phyloP scores from a whole-genome alignment of 2,113 vertebrate species.

The Siniperca chuatsi region DNA sequence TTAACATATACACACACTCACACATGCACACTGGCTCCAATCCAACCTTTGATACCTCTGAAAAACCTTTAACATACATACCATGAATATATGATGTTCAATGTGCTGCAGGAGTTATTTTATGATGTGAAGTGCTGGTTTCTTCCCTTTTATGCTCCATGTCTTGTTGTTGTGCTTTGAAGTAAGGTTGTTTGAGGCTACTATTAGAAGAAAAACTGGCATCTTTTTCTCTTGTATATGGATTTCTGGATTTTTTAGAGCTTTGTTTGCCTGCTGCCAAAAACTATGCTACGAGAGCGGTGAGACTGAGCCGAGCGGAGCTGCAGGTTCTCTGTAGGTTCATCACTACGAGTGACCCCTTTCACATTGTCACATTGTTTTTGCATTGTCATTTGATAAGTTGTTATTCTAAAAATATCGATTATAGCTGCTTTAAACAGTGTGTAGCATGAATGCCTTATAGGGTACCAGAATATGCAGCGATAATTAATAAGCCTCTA shows the following conservation, averaged over 20 bases:
- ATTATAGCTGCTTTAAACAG: too few relatives aligned
- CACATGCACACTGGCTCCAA: conserved; percentile 7
- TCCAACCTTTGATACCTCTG: conserved; percentile 30
- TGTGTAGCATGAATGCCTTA: too few relatives aligned
- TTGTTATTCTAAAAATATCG: too few relatives aligned
- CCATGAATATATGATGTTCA: conserved; percentile 21
- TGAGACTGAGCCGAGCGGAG: too few relatives aligned
- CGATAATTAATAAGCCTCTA: too few relatives aligned
- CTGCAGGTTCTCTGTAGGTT: too few relatives aligned
- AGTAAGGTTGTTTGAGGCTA: neutral
- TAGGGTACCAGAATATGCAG: too few relatives aligned
- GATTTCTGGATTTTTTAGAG: neutral
- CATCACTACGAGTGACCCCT: too few relatives aligned
- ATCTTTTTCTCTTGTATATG: neutral
- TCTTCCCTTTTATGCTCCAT: neutral
- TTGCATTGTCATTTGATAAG: too few relatives aligned
- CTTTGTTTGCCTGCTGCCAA: too few relatives aligned
- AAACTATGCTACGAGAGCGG: too few relatives aligned
- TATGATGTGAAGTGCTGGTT: conserved; percentile 6
- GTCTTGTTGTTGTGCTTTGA: conserved; percentile 9
- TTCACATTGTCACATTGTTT: too few relatives aligned
- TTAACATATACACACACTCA: neutral
- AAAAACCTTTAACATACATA: conserved; percentile 33
- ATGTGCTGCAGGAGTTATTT: conserved; percentile 11
- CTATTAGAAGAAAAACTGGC: neutral